A percentile compares a stretch with the other conserved stretches of the same genome.
phyloP scores from a whole-genome alignment of 30 jellyfish, hydroid and myxozoan genomes.

The Clytia hemisphaerica region DNA sequence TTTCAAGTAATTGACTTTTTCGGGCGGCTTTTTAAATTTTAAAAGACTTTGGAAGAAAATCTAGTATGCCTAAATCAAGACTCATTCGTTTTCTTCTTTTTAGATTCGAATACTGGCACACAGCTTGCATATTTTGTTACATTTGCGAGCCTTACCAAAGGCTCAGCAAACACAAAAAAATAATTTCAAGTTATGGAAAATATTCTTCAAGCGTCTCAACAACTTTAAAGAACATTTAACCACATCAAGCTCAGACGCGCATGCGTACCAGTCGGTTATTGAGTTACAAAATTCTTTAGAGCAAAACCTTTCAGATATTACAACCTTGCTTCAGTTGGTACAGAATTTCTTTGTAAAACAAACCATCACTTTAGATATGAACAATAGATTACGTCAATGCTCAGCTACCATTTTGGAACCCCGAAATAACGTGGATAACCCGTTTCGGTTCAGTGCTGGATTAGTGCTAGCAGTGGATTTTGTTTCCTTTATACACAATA shows the following conservation, averaged over 20 bases:
- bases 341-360: conserved; percentile 61
- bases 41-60: no score
- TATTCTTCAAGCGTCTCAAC: conserved; percentile 60
- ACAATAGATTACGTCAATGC: conserved; percentile 62
- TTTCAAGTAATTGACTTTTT: no score
- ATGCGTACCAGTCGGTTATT: conserved; percentile 42
- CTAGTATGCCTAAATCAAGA: no score
- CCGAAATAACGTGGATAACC: conserved; percentile 45
- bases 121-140: conserved; percentile 55
- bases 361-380: conserved; percentile 31
- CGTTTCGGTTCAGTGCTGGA: conserved; percentile 76
- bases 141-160: conserved; percentile 43
- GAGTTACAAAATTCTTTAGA: conserved; percentile 65
- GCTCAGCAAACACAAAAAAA: conserved; percentile 2
- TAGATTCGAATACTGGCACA: conserved; percentile 79
- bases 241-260: conserved; percentile 22
- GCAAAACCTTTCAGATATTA: conserved; percentile 55
- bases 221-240: conserved; percentile 47
- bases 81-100: not conserved
- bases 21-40: no score
- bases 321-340: conserved; percentile 49
- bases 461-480: conserved; percentile 53
- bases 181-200: conserved; percentile 41
- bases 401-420: conserved; percentile 62
- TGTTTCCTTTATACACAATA: conserved; percentile 52